phyloP scores from a whole-genome alignment of 2,113 vertebrate species.

The Rhinoptilus africanus region DNA sequence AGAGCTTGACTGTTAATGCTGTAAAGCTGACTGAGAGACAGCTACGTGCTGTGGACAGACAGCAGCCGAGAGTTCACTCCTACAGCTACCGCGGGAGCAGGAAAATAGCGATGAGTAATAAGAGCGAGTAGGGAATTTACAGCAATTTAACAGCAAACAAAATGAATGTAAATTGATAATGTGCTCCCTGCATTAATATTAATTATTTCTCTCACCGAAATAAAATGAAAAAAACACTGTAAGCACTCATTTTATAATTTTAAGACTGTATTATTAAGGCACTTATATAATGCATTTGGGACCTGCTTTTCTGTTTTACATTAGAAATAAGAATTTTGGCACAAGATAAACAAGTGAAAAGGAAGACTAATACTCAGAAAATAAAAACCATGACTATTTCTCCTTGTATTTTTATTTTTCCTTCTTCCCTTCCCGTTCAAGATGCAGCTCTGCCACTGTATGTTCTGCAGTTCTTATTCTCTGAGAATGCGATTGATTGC shows the following conservation, averaged over 20 bases:
- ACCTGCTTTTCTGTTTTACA: background rate
- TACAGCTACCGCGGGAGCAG: background rate
- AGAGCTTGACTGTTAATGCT: slow-evolving; percentile 23
- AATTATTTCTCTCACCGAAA: slow-evolving; percentile 32
- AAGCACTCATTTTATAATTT: background rate
- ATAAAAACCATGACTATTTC: background rate
- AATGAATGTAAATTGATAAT: slow-evolving; percentile 12
- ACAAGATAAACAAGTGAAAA: background rate
- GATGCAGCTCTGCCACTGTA: background rate
- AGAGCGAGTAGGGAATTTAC: background rate
- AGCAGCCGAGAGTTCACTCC: slow-evolving; percentile 25
- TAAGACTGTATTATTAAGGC: background rate
- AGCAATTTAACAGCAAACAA: slow-evolving; percentile 13
- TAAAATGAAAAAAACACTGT: background rate
- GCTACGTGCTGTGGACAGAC: background rate
- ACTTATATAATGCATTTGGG: background rate
- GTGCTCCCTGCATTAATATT: slow-evolving; percentile 20
- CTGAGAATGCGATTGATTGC: background rate
- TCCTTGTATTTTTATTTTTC: background rate
- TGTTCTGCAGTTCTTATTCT: background rate
- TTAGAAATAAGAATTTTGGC: background rate
- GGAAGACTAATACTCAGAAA: background rate
- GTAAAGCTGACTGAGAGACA: slow-evolving; percentile 25
- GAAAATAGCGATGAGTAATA: slow-evolving; percentile 21
- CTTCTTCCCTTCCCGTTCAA: background rate